phyloP scores from a whole-genome alignment of 2,113 vertebrate genomes.

The Menura novaehollandiae region DNA sequence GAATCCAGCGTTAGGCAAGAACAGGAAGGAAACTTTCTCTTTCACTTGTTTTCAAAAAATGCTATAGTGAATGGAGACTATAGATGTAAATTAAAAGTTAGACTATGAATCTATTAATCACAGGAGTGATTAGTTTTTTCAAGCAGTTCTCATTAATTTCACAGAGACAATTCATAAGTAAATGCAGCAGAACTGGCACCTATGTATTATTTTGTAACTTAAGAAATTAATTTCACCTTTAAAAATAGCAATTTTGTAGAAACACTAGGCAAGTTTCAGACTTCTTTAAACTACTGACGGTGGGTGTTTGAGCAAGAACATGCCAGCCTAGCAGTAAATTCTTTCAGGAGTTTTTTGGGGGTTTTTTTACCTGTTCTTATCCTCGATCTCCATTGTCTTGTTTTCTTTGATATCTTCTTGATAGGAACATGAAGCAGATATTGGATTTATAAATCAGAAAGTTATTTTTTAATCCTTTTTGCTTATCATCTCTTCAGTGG shows the following conservation, averaged over 20 bases:
- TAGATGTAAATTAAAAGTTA: background rate
- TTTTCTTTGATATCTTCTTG: slow-evolving; percentile 3
- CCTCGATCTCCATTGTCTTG: slow-evolving; percentile 61
- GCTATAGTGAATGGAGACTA: background rate
- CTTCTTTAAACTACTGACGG: background rate
- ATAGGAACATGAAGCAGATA: slow-evolving; percentile 42
- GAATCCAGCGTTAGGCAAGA: background rate
- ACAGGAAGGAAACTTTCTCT: background rate
- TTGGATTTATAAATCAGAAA: background rate
- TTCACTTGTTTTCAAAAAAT: background rate
- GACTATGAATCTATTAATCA: background rate
- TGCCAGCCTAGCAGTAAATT: background rate
- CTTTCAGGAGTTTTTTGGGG: background rate
- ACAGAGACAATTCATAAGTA: background rate
- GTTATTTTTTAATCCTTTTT: background rate
- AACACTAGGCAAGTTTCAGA: background rate
- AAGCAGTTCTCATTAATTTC: background rate
- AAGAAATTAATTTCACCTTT: background rate
- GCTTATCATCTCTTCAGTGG: background rate
- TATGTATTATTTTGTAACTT: background rate
- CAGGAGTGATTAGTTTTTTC: background rate
- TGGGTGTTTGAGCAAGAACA: background rate
- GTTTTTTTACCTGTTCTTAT: slow-evolving; percentile 66
- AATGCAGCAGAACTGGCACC: background rate
- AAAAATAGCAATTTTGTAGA: background rate